Conservation (phyloP, 1,140 invertebrate species). For the Oryctes rhinoceros region DNA sequence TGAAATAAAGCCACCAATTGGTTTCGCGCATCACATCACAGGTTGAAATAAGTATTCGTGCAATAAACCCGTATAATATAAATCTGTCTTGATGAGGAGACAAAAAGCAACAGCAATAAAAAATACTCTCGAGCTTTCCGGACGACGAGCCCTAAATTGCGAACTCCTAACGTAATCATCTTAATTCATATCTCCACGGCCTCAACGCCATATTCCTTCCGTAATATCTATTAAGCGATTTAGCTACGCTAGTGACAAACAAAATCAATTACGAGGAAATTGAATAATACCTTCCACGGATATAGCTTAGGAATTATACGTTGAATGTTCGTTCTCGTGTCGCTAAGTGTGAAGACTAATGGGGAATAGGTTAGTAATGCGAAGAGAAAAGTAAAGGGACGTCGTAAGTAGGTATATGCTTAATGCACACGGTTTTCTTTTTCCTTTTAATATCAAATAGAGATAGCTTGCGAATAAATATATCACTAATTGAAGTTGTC, state of each 20-base stretch:
- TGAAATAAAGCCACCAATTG: neutral
- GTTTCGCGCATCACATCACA: neutral
- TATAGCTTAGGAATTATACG: constrained; percentile 7
- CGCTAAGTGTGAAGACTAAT: constrained; percentile 5
- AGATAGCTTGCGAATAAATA: no score
- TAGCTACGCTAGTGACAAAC: constrained; percentile 31
- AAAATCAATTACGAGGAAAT: constrained; percentile 35
- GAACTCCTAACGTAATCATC: neutral
- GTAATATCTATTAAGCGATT: constrained; percentile 35
- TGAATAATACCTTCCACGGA: constrained; percentile 23
- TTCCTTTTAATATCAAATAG: neutral
- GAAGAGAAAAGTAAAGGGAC: neutral
- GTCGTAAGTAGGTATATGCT: neutral
- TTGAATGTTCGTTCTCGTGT: neutral
- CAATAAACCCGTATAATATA: constrained; percentile 31
- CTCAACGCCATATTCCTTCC: constrained; percentile 23
- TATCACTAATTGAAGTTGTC: no score
- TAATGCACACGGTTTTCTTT: neutral
- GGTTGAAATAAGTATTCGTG: neutral
- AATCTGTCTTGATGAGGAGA: neutral
- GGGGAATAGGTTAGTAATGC: constrained; percentile 1
- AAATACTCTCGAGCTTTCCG: neutral
- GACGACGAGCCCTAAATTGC: neutral
- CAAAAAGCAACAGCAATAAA: constrained; percentile 1
- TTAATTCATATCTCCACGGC: constrained; percentile 20